A percentile compares a stretch with the other conserved stretches of the same genome.
These are phyloP conservation scores for Campaea margaritaria DNA, from an alignment of 2,888 invertebrate genomes.

Conservation along the genomic window DNA sequence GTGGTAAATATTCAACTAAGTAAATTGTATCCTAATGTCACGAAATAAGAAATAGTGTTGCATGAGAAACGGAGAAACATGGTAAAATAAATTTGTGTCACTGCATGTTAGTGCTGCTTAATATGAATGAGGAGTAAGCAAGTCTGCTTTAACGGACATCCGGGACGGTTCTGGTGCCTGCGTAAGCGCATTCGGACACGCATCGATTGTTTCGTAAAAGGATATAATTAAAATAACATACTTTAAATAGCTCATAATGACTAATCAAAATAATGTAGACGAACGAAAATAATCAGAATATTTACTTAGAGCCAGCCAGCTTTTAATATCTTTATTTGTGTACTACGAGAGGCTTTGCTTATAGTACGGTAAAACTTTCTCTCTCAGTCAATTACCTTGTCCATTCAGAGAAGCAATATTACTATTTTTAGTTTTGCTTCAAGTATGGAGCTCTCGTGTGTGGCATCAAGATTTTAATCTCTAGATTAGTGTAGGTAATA, in stretches of 20 bases:
- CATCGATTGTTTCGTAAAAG: slow-evolving; percentile 43
- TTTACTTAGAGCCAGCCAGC: not conserved
- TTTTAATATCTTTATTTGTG: not conserved
- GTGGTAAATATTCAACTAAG: not conserved
- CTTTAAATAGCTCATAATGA: slow-evolving; percentile 12
- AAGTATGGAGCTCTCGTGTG: not conserved
- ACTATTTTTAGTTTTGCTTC: not conserved
- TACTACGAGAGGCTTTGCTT: not conserved
- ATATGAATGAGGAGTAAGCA: slow-evolving; percentile 62
- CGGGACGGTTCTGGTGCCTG: slow-evolving; percentile 59
- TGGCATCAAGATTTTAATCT: not conserved
- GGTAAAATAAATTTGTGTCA: slow-evolving; percentile 3
- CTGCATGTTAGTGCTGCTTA: slow-evolving; percentile 49
- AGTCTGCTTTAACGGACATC: slow-evolving; percentile 69
- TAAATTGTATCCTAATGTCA: not conserved
- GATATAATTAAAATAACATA: slow-evolving; percentile 42
- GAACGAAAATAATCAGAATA: not conserved
- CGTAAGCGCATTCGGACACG: slow-evolving; percentile 48
- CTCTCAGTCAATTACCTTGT: slow-evolving; percentile 16
- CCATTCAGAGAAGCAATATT: slow-evolving; percentile 12
- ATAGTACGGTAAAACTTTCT: slow-evolving; percentile 21
- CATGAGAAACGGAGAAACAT: no score
- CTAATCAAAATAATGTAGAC: not conserved
- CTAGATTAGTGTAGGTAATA: not conserved
- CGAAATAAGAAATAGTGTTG: no score